These are phyloP conservation scores for Hybos culiciformis DNA, from an alignment of 2,888 invertebrate genomes.

Conservation along the genomic window DNA sequence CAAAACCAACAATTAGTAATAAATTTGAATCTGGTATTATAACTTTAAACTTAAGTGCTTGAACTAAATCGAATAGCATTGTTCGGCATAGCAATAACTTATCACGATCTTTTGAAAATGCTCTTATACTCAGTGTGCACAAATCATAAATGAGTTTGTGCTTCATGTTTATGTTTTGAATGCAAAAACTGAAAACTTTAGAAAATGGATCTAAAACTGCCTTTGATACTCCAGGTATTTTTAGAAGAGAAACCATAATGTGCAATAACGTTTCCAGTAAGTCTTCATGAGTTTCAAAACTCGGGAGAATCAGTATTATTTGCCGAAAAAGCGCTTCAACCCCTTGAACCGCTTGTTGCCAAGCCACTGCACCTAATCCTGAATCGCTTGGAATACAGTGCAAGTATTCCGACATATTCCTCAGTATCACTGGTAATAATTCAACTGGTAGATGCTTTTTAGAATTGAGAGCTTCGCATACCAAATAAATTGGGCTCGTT, in stretches of 20 bases:
- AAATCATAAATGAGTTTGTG: constrained; percentile 71
- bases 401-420: constrained; percentile 87
- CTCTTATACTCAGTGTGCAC: constrained; percentile 78
- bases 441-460: constrained; percentile 60
- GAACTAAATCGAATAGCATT: constrained; percentile 85
- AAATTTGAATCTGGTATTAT: constrained; percentile 91
- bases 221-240: constrained; percentile 58
- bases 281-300: constrained; percentile 55
- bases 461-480: constrained; percentile 59
- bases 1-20: constrained; percentile 74
- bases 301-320: constrained; percentile 53
- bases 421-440: constrained; percentile 61
- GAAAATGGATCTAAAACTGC: constrained; percentile 89
- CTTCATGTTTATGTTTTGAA: constrained; percentile 75
- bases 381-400: constrained; percentile 81
- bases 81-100: constrained; percentile 83
- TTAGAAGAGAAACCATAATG: constrained; percentile 65
- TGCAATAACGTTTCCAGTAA: constrained; percentile 57
- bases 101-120: constrained; percentile 84
- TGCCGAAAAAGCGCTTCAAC: constrained; percentile 77
- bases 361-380: constrained; percentile 52
- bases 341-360: constrained; percentile 70
- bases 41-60: constrained; percentile 90
- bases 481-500: constrained; percentile 80
- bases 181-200: constrained; percentile 83